Evolutionary conservation across 1,140 invertebrate species (phyloP).

Genomic region (Apis florea): DNA sequence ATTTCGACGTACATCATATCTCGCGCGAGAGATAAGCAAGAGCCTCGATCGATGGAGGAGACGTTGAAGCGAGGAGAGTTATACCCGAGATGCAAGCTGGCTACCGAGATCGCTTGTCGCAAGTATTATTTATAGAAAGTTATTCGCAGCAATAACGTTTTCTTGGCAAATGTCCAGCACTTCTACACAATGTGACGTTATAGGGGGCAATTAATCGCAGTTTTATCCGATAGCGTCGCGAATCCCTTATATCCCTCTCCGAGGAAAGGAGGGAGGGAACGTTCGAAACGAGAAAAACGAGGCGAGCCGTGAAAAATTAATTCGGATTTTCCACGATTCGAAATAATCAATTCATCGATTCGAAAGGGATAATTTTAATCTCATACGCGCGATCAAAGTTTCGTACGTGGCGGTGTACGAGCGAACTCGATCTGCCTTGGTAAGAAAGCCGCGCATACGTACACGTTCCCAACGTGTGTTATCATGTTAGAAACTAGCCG

Average conservation of each 20-base stretch:
- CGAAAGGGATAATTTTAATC: background rate
- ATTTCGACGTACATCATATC: background rate
- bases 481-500: background rate
- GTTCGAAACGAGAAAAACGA: background rate
- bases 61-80: slow-evolving; percentile 8
- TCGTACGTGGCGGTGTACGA: background rate
- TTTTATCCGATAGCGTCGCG: slow-evolving; percentile 36
- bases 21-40: background rate
- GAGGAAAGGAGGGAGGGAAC: background rate
- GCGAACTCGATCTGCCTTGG: background rate
- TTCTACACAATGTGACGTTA: slow-evolving; percentile 56
- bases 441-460: background rate
- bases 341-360: no score
- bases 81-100: slow-evolving; percentile 39
- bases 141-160: slow-evolving; percentile 62
- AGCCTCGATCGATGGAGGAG: background rate
- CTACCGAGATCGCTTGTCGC: slow-evolving; percentile 52
- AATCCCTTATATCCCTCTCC: background rate
- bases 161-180: slow-evolving; percentile 48
- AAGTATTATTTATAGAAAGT: slow-evolving; percentile 63
- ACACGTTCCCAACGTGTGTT: background rate
- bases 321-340: no score
- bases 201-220: slow-evolving; percentile 48
- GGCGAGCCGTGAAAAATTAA: no score
- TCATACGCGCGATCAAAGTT: background rate